These are phyloP conservation scores for human DNA, from an alignment of 2,113 vertebrate genomes.

Conservation along the genomic window GRCh38 chr6:137624001-137624500, in stretches of 20 bases:
- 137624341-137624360: background rate
- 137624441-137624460: background rate
- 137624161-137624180: background rate
- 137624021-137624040: background rate
- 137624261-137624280: background rate
- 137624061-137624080: background rate
- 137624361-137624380: background rate
- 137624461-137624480: background rate
- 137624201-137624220: background rate
- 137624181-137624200: background rate
- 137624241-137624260: background rate
- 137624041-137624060: background rate
- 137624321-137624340: background rate
- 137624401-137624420: background rate
- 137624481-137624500: background rate
- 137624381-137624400: background rate
- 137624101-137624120: background rate
- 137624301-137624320: background rate
- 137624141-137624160: background rate
- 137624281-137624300: background rate
- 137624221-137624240: background rate
- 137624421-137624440: background rate
- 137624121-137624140: background rate
- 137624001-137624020: background rate
- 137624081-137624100: background rate